These are phyloP conservation scores for Diplodus puntazzo DNA, from an alignment of 2,797 vertebrate species.

Conservation along the genomic window DNA sequence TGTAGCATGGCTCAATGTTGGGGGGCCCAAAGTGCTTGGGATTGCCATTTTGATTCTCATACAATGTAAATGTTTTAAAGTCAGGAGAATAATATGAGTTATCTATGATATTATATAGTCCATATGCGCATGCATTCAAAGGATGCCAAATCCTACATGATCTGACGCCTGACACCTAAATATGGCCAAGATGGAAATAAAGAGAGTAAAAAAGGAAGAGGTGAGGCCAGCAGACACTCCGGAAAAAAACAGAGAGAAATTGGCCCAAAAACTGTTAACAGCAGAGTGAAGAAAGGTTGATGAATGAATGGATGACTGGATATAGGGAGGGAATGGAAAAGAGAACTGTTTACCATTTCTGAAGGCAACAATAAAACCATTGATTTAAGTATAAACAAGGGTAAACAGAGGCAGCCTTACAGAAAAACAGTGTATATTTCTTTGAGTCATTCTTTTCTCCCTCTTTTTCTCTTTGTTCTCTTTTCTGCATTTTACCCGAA, in stretches of 20 bases:
- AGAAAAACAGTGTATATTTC: constrained; percentile 25
- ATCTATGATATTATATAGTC: neutral
- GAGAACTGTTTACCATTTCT: constrained; percentile 39
- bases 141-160: neutral
- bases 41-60: neutral
- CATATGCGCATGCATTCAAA: neutral
- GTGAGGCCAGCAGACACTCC: constrained; percentile 4
- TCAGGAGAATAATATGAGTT: neutral
- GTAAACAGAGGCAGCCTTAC: constrained; percentile 47
- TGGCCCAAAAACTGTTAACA: constrained; percentile 21
- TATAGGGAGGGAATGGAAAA: constrained; percentile 20
- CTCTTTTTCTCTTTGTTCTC: constrained; percentile 9
- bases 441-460: constrained; percentile 11
- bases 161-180: neutral
- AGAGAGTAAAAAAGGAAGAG: neutral
- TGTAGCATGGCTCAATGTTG: neutral
- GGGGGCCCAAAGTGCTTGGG: too few relatives aligned
- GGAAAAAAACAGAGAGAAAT: neutral
- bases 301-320: constrained; percentile 50
- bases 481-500: constrained; percentile 14
- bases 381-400: constrained; percentile 47
- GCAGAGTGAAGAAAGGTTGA: constrained; percentile 50
- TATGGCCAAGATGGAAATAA: neutral
- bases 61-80: neutral
- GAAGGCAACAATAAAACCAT: constrained; percentile 52